Conservation (phyloP, 2,888 invertebrate genomes). For the Tryphoninae sp. region DNA sequence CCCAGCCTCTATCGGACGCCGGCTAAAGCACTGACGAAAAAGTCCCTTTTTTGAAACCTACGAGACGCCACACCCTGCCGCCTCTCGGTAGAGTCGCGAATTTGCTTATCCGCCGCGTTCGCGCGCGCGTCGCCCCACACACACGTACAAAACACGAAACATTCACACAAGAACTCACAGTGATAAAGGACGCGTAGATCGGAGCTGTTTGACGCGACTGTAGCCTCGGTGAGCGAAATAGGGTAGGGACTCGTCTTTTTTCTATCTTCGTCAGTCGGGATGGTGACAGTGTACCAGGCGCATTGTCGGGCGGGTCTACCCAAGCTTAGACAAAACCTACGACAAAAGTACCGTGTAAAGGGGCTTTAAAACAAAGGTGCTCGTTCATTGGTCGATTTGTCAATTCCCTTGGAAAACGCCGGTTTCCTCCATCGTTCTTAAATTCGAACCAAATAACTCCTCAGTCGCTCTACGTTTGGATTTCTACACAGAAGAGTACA, state of each 20-base stretch:
- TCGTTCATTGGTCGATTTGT: background rate
- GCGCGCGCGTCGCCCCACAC: conserved; percentile 28
- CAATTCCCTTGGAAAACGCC: background rate
- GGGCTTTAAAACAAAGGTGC: background rate
- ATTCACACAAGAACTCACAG: conserved; percentile 35
- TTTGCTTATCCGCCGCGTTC: conserved; percentile 47
- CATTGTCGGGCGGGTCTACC: conserved; percentile 55
- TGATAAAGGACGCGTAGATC: conserved; percentile 56
- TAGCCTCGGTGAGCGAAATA: conserved; percentile 17
- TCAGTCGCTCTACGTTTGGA: background rate
- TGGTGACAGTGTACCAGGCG: conserved; percentile 29
- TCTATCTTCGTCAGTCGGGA: conserved; percentile 34
- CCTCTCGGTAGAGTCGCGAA: conserved; percentile 53
- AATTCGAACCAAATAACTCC: too few relatives aligned
- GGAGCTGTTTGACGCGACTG: conserved; percentile 21
- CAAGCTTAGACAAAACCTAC: conserved; percentile 37
- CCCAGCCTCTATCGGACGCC: conserved; percentile 69
- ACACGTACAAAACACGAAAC: conserved; percentile 40
- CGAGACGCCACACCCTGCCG: conserved; percentile 75
- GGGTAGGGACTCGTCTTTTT: background rate
- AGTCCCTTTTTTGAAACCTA: conserved; percentile 70
- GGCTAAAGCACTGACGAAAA: conserved; percentile 66
- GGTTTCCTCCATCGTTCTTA: too few relatives aligned
- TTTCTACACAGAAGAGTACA: background rate
- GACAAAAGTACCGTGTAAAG: background rate